Evolutionary conservation across 1,140 invertebrate species (phyloP).

Genomic region (Physella acuta): DNA sequence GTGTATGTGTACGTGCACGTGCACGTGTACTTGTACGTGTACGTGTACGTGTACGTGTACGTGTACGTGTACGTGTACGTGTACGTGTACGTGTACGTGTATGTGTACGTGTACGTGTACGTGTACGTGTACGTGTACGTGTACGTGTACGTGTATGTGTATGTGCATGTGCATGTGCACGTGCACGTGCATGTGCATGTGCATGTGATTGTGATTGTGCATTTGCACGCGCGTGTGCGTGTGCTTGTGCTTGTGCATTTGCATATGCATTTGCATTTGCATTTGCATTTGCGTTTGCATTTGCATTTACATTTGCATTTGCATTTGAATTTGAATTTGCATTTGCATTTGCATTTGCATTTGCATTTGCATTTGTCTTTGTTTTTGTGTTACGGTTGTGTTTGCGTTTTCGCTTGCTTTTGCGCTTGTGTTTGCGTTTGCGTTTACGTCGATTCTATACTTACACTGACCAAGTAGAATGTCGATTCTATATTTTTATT

Average conservation of each 20-base stretch:
- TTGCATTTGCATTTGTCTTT: not conserved
- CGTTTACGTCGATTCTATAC: no score
- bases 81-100: constrained; percentile 4
- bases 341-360: not conserved
- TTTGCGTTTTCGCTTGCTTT: no score
- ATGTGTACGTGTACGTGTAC: constrained; percentile 4
- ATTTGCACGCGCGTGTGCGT: no score
- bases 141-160: constrained; percentile 4
- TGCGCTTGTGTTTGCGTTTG: no score
- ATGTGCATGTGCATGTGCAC: no score
- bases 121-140: constrained; percentile 1
- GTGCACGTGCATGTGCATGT: constrained; percentile 3
- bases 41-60: constrained; percentile 4
- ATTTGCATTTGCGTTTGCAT: no score
- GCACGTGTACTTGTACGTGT: not conserved
- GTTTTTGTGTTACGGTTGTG: no score
- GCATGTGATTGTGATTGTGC: constrained; percentile 1
- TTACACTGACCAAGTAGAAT: no score
- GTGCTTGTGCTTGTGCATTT: no score
- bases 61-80: constrained; percentile 4
- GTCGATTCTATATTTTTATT: no score
- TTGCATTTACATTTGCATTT: no score
- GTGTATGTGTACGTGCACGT: constrained; percentile 4
- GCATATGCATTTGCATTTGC: not conserved
- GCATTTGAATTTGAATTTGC: no score